Base-by-base conservation (phyloP, 1,140 invertebrate species). In the Trichonephila inaurata region DNA sequence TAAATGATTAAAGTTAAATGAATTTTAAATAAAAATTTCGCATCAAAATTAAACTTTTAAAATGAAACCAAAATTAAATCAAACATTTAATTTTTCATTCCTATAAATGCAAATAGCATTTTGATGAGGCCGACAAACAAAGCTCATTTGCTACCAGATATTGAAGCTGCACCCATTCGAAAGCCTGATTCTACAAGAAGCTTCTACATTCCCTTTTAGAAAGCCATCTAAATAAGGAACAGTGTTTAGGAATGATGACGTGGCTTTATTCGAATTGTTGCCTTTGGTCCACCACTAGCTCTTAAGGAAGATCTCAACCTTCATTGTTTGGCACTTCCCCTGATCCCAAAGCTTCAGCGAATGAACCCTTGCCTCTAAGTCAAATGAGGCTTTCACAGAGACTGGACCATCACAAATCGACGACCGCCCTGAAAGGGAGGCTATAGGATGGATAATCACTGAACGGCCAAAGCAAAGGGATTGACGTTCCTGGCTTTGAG, bases 371-470 rank as follows among this genome's bases (percentile, higher is more conserved):
- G 33, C 72, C 33, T 77, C 10, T 16, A 19, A 33, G 18, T 18
- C 33, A 77, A 77, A 77, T 77, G 28, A 77, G 72, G 72, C 28
- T 77, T 77, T 40, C 72, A 18, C 72, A 33, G 28, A 40, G 72
- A 16, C 16, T 33, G 18, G 4, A 33, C 24, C 16, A 14, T 33
- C 33, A 18, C 72, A 77, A 77, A 77, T 77, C 72, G 12, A 7
- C 28, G 6, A 4, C 0, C 7, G 14, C 14, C 33, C 12, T 77
- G 72, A 77, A 77, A 69, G 28, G 24, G 24, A 28, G 7, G 33
- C 72, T 40, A 18, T 33, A 16, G 14, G n/a, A 28, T 69, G 12
- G 24, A 69, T 69, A 69, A 69, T 69, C 66, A 24, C 66, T 69
- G 66, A 69, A 24, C 66, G 24, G 24, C n/a, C 66, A 24, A 69